A percentile compares a stretch with the other conserved stretches of the same genome.
These are phyloP conservation scores for Diprion similis DNA, from an alignment of 1,140 invertebrate species.

Conservation along the genomic window DNA sequence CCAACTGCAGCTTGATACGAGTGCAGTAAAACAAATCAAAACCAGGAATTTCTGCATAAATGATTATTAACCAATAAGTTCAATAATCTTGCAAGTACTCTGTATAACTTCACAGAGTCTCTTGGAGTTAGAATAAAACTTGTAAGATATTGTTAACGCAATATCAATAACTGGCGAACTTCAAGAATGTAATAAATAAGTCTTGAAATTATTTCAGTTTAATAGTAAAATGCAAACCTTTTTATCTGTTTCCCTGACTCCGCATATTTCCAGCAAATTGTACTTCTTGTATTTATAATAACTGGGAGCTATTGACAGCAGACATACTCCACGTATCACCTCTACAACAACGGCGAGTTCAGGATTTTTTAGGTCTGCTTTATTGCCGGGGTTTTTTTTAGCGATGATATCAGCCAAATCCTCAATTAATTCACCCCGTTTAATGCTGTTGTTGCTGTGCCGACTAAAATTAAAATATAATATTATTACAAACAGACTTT, in stretches of 20 bases:
- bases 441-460: conserved; percentile 78
- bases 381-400: conserved; percentile 73
- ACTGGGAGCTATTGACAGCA: conserved; percentile 71
- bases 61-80: background rate
- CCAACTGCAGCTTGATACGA: no score
- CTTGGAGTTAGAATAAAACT: background rate
- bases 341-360: conserved; percentile 80
- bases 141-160: background rate
- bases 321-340: conserved; percentile 73
- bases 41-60: background rate
- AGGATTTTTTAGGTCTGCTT: conserved; percentile 78
- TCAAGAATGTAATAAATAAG: no score
- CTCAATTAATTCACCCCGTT: conserved; percentile 74
- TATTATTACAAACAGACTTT: no score
- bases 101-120: background rate
- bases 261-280: conserved; percentile 67
- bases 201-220: no score
- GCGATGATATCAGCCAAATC: conserved; percentile 73
- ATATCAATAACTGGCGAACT: no score
- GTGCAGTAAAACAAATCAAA: no score
- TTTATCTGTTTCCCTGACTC: conserved; percentile 30
- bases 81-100: background rate
- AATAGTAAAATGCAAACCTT: background rate
- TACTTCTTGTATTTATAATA: conserved; percentile 75
- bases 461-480: conserved; percentile 55